Conservation (phyloP, 30 jellyfish, hydroid and myxozoan species). For the Hydractinia symbiolongicarpus region DNA sequence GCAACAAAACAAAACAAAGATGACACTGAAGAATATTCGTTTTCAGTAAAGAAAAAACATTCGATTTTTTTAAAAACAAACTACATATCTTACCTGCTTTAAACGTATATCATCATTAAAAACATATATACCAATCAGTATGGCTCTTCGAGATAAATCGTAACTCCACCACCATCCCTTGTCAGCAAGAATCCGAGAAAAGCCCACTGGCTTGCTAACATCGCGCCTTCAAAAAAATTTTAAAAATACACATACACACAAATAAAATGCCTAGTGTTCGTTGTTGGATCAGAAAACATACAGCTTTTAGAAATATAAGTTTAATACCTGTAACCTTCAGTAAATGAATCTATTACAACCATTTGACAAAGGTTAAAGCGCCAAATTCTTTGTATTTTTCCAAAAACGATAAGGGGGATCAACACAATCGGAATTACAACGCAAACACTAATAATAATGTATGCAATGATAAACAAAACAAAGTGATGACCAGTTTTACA, state of each 20-base stretch:
- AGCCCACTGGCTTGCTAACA: not conserved
- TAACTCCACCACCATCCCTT: slow-evolving; percentile 26
- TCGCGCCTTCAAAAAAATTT: not conserved
- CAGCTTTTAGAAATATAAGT: not conserved
- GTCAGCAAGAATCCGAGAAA: slow-evolving; percentile 29
- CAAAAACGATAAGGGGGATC: slow-evolving; percentile 13
- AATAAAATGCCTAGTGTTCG: not conserved
- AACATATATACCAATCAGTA: not conserved
- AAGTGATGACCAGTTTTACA: slow-evolving; percentile 40
- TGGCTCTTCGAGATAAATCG: not conserved
- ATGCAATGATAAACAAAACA: slow-evolving; percentile 29
- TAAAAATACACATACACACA: not conserved
- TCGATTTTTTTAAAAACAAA: no score
- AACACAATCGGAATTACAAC: slow-evolving; percentile 22
- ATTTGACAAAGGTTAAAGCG: not conserved
- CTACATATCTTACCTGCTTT: not conserved
- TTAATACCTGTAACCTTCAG: slow-evolving; percentile 42
- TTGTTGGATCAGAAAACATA: slow-evolving; percentile 6
- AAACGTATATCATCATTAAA: not conserved
- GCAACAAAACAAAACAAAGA: no score
- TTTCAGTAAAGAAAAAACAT: no score
- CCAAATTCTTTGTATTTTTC: not conserved
- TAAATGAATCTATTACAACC: slow-evolving; percentile 30
- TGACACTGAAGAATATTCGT: no score
- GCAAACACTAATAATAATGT: not conserved